Evolutionary conservation across 2,888 invertebrate genomes (phyloP), one percentile per base, ranked within the genome.

Genomic region (Apocheima hispidaria): DNA sequence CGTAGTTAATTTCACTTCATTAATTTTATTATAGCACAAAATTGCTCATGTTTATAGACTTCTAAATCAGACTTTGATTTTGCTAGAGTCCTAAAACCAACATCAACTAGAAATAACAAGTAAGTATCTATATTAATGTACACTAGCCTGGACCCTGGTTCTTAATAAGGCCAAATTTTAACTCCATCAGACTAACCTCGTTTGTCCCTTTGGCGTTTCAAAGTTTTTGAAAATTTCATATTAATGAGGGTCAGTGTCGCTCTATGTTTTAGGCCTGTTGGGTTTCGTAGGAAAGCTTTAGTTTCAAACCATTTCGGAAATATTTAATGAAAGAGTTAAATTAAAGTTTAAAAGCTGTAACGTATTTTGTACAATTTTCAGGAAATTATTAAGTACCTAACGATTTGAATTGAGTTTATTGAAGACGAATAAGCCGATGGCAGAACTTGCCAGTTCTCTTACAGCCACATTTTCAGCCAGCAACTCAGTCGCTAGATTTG

Each of bases 171-270:
- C 35, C 40, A 53, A 50, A 50, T 51, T 52, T 49, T 23, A 57
- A 61, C 68, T 63, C 46, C 43, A 41, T 38, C 21, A 46, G 23
- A 44, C 35, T 21, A 40, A 61, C 60, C 55, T 30, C 55, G 53
- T 58, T 57, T 28, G 58, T 41, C 51, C 36, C 51, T 49, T 44
- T 43, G 26, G 52, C 49, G 35, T 35, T 40, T 48, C 40, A 53
- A 56, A 61, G 60, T 26, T 30, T 60, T 59, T 48, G 53, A 20
- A 20, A 61, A 68, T 63, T 63, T 61, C 54, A 60, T 68, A 61
- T 68, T 68, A 65, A 68, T 60, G 57, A 63, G 59, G 65, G 65
- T 60, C 35, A 26, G 35, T 35, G 35, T 21, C 20, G 14, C 18
- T 49, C 36, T 35, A 12, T 44, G 48, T 61, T 35, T 33, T 21